Percentiles rank a stretch among this genome's conserved stretches.
Evolutionary conservation across 2,113 vertebrate genomes (phyloP).

Genomic region (Hippolais icterina): DNA sequence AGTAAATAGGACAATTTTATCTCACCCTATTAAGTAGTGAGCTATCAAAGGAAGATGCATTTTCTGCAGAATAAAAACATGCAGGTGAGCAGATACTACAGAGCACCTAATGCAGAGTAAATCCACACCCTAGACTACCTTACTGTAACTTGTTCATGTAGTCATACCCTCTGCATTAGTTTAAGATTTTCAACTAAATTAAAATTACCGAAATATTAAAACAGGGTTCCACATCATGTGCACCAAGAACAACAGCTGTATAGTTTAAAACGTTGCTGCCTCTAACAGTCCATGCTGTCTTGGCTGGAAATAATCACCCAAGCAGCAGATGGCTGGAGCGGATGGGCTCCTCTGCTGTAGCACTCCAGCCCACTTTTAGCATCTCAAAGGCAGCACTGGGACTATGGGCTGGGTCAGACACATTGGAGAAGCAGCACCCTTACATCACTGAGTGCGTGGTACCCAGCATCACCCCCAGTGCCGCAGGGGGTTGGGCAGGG

Average conservation of each 20-base stretch:
- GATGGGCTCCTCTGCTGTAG: rapidly evolving
- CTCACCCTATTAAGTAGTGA: not conserved
- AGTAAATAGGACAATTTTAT: not conserved
- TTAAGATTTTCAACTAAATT: not conserved
- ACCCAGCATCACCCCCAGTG: rapidly evolving
- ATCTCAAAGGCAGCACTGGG: not conserved
- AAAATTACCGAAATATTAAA: not conserved
- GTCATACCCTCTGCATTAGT: not conserved
- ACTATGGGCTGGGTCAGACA: not conserved
- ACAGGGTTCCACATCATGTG: not conserved
- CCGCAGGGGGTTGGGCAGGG: rapidly evolving
- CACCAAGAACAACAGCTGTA: not conserved
- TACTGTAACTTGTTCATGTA: conserved; percentile 26
- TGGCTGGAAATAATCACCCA: not conserved
- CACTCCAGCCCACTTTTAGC: not conserved
- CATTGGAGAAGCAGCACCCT: not conserved
- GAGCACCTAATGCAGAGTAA: not conserved
- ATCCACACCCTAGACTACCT: not conserved
- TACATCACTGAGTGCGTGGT: rapidly evolving
- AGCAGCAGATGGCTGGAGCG: not conserved
- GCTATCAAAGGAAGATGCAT: not conserved
- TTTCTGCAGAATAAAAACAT: not conserved
- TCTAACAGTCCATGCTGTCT: not conserved
- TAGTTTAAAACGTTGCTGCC: not conserved
- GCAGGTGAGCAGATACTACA: not conserved